Evolutionary conservation across 2,113 vertebrate species (phyloP).

Genomic region (Lepisosteus oculatus): DNA sequence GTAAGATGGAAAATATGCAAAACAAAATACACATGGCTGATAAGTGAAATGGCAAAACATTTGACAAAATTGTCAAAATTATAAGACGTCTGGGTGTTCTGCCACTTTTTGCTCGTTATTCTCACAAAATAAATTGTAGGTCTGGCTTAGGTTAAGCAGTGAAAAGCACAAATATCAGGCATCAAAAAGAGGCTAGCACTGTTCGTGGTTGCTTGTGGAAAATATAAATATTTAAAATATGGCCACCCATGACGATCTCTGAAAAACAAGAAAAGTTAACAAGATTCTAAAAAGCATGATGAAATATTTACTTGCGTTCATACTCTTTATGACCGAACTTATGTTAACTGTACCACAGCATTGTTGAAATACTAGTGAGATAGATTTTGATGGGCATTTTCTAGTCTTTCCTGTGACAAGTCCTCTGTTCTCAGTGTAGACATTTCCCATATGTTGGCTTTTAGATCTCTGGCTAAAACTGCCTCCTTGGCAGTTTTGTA

Average conservation of each 20-base stretch:
- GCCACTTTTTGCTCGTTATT: too few species aligned
- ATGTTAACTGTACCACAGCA: background rate
- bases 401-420: constrained; percentile 16
- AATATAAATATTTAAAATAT: constrained; percentile 7
- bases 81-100: too few species aligned
- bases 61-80: too few species aligned
- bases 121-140: too few species aligned
- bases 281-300: too few species aligned
- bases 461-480: constrained; percentile 27
- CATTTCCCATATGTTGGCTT: constrained; percentile 35
- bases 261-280: too few species aligned
- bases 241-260: background rate
- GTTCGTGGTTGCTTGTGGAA: background rate
- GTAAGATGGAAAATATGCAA: too few species aligned
- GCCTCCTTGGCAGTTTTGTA: constrained; percentile 18
- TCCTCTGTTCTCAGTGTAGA: constrained; percentile 26
- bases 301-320: background rate
- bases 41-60: too few species aligned
- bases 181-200: too few species aligned
- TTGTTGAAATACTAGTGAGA: constrained; percentile 4
- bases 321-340: background rate
- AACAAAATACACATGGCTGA: too few species aligned
- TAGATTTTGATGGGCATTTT: background rate
- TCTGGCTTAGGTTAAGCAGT: too few species aligned
- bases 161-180: too few species aligned